A percentile compares a stretch with the other conserved stretches of the same genome.
Evolutionary conservation across 2,113 vertebrate species (phyloP).

Genomic region (Fregata magnificens): DNA sequence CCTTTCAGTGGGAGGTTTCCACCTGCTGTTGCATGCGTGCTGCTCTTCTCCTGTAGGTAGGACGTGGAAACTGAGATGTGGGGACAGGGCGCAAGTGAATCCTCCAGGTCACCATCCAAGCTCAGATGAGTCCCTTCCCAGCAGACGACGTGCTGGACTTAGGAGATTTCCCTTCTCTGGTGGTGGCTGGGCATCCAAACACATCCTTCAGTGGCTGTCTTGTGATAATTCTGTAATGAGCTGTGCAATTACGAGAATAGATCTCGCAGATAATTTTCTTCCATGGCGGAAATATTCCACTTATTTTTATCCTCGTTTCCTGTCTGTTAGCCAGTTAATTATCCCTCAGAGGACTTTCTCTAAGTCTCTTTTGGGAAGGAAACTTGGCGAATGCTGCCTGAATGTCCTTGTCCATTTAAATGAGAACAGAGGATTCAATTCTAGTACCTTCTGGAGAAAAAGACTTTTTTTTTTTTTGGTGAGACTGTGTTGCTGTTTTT

Average conservation of each 20-base stretch:
- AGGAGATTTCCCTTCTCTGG: neutral
- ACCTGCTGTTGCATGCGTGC: accelerated
- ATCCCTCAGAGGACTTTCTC: conserved; percentile 20
- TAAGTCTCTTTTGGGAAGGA: neutral
- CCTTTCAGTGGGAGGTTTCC: neutral
- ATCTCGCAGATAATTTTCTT: neutral
- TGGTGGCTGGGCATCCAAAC: neutral
- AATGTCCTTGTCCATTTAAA: neutral
- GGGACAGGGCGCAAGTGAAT: neutral
- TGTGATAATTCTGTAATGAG: neutral
- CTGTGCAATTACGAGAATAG: neutral
- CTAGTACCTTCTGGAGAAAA: neutral
- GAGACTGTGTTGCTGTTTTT: neutral
- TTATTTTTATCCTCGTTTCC: conserved; percentile 30
- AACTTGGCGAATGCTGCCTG: neutral
- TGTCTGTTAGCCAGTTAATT: conserved; percentile 15
- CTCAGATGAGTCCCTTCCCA: neutral
- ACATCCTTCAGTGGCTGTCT: neutral
- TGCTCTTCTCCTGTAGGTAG: neutral
- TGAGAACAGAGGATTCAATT: conserved; percentile 15
- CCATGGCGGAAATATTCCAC: neutral
- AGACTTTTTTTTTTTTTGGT: neutral
- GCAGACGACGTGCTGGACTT: neutral
- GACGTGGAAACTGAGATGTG: neutral
- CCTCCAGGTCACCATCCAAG: neutral